Base-by-base conservation (phyloP, 2,888 invertebrate species). In the Aricia artaxerxes region DNA sequence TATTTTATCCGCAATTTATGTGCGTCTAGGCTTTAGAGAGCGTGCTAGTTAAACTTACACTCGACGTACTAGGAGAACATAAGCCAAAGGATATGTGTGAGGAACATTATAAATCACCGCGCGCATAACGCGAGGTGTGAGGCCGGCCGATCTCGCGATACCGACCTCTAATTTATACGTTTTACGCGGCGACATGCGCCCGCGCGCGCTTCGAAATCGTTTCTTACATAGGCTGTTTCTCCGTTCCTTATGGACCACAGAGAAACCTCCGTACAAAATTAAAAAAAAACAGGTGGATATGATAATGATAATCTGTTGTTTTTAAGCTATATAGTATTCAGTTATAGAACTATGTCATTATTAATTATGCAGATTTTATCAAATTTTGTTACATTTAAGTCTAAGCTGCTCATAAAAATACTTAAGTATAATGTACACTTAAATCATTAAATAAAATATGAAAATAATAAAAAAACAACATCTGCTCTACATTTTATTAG, bases 101-200 rank as follows among this genome's bases (percentile, higher is more conserved):
- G 91, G 89, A 90, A 90, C 89, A 86, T 84, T 86, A 89, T 92
- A 91, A 92, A 92, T 92, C 92, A 91, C 86, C 83, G 81, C 83
- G 85, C 86, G 88, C 91, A 92, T 93, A 91, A 93, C 93, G 86
- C 94, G 92, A 94, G 94, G 94, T 94, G 94, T 94, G 94, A 94
- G 93, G 93, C 92, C 91, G 89, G 84, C 86, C 91, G 93, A 94
- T 94, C 90, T 86, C 84, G 88, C 88, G 94, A 94, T 94, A 94
- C 89, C 88, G 87, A 86, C 85, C 84, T 88, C 89, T 94, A 94
- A 94, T 94, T 94, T 94, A 94, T 94, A 89, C 90, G 92, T 92
- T 93, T 93, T 93, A 93, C 92, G 89, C 92, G 92, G 90, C 90
- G 92, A 93, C 94, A 93, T 92, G 90, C 89, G 88, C 90, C 88